Conservation (phyloP, 2,113 vertebrate species). For the Oreochromis aureus region DNA sequence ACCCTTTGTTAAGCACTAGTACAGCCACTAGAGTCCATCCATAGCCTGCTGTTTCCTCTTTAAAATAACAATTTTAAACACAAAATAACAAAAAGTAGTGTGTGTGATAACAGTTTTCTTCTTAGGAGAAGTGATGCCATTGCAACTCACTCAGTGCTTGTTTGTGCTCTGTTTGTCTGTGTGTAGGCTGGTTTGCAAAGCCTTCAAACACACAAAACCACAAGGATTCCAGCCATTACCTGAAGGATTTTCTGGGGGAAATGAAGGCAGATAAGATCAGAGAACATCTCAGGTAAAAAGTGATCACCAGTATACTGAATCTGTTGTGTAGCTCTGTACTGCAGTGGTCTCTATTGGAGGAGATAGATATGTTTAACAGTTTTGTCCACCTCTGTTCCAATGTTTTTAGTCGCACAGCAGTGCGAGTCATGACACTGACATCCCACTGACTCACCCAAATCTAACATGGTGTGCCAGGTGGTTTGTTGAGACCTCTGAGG, state of each 20-base stretch:
- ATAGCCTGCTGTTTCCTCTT: background rate
- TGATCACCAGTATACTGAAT: too few relatives aligned
- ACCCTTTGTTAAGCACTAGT: background rate
- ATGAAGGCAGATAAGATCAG: slow-evolving; percentile 86
- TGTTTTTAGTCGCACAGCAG: background rate
- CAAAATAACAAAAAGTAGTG: background rate
- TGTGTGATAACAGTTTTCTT: background rate
- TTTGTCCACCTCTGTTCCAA: background rate
- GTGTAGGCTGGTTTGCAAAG: slow-evolving; percentile 84
- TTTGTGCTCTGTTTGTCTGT: background rate
- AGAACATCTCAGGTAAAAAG: slow-evolving; percentile 80
- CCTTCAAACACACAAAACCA: background rate
- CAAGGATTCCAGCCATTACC: slow-evolving; percentile 37
- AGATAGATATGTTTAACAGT: background rate
- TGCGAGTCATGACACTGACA: background rate
- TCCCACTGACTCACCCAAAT: background rate
- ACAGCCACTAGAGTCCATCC: background rate
- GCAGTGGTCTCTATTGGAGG: background rate
- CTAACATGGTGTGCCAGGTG: background rate
- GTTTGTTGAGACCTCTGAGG: background rate
- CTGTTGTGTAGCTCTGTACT: background rate
- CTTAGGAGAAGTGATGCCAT: background rate
- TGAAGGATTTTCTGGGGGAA: slow-evolving; percentile 79
- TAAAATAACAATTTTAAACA: background rate
- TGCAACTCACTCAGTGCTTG: background rate